Evolutionary conservation across 2,888 invertebrate species (phyloP).

Genomic region (Agonum fuliginosum): DNA sequence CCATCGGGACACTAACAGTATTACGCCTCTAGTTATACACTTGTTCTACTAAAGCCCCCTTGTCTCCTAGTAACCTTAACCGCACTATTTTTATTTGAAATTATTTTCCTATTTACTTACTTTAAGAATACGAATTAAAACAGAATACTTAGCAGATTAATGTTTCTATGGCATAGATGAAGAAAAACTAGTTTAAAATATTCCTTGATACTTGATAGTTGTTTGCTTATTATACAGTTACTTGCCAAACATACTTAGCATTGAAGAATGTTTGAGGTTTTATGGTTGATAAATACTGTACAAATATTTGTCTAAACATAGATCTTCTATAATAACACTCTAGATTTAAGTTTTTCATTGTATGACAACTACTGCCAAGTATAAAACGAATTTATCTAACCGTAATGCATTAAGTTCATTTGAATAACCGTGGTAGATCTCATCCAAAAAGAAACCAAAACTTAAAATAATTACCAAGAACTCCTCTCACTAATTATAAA

Average conservation of each 20-base stretch:
- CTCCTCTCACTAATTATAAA: constrained; percentile 44
- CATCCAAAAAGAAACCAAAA: constrained; percentile 13
- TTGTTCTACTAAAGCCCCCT: constrained; percentile 1
- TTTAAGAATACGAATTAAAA: too few relatives aligned
- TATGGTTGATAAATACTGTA: constrained; percentile 1
- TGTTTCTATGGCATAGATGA: too few relatives aligned
- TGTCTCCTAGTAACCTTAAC: too few relatives aligned
- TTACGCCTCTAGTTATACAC: constrained; percentile 42
- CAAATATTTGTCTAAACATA: background rate
- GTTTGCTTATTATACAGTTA: constrained; percentile 12
- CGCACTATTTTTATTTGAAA: too few relatives aligned
- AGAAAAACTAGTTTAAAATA: too few relatives aligned
- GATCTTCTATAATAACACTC: background rate
- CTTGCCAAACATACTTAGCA: constrained; percentile 8
- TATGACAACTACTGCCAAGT: too few relatives aligned
- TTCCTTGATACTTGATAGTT: too few relatives aligned
- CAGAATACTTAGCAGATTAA: too few relatives aligned
- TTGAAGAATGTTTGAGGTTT: constrained; percentile 1
- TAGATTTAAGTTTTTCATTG: too few relatives aligned
- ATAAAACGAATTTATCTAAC: constrained; percentile 15
- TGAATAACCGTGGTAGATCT: constrained; percentile 20
- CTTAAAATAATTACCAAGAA: constrained; percentile 38
- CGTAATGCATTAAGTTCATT: constrained; percentile 37
- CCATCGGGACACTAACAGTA: background rate
- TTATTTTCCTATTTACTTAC: too few relatives aligned